Base-by-base conservation (phyloP, 1,140 invertebrate species). In the Orius insidiosus region DNA sequence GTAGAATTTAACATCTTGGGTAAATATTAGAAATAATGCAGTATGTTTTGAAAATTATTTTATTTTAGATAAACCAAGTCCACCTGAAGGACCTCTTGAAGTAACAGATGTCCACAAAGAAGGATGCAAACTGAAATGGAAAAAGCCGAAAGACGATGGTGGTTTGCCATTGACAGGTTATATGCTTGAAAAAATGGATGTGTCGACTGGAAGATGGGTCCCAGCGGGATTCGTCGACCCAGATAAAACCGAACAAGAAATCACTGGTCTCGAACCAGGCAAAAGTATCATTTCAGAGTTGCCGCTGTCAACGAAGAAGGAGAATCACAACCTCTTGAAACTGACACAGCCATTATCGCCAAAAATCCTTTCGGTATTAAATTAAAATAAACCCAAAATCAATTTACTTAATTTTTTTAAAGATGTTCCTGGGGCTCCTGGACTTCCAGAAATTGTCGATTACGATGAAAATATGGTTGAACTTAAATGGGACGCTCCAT, bases 231-330 rank as follows among this genome's bases (percentile, higher is more conserved):
- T 85, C 53, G 76, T 81, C n/a, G 83, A 88, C 59, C 82, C 88
- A 4, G 81, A 81, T 46, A 84, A 85, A 56, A 82, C 83, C 0
- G 85, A 92, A 55, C 74, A 81, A 52, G 76, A 81, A 55, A 76
- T 97, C 15, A 88, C 79, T 43, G 83, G 89, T 34, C 68, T 98
- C 9, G 83, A 90, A 64, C 86, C 87, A 39, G 84, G 85, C 46
- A 83, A 87, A 88, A 89, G 36, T 96, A 95, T 59, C 80, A 94
- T 53, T 97, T 97, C 73, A 72, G 93, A 48, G 89, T 97, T 0
- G 85, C 85, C 58, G 93, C 92, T 9, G 72, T 88, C 0, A 97
- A 97, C 64, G 89, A 94, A 56, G 90, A 94, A 63, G 92, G 93
- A 14, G 87, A 94, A 66, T 93, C 89, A 0, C 85, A 90, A 58